phyloP scores from a whole-genome alignment of 2,888 invertebrate genomes.

The Hydrotaea diabolus region DNA sequence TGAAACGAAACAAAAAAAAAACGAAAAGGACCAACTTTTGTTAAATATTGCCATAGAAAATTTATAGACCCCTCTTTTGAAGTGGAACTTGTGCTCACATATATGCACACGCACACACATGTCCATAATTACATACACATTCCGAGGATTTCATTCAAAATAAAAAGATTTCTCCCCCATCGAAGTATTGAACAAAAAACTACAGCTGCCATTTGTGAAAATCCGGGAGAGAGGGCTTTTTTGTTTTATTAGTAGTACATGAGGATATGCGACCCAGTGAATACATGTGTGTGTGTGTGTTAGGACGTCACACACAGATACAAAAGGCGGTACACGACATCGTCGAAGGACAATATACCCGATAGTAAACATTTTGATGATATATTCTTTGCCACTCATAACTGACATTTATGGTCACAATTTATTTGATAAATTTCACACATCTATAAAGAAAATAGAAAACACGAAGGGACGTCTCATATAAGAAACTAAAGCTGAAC shows the following conservation, averaged over 20 bases:
- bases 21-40: slow-evolving; percentile 30
- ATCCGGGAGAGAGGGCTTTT: not conserved
- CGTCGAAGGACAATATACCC: slow-evolving; percentile 16
- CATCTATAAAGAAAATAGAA: slow-evolving; percentile 43
- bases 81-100: not conserved
- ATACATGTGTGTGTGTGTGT: not conserved
- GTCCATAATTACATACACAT: too few species aligned
- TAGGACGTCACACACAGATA: not conserved
- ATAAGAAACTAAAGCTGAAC: slow-evolving; percentile 15
- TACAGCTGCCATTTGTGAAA: not conserved
- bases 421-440: slow-evolving; percentile 62
- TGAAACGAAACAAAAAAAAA: slow-evolving; percentile 20
- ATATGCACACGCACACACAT: not conserved
- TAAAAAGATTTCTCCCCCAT: not conserved
- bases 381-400: slow-evolving; percentile 57
- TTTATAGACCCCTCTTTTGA: slow-evolving; percentile 10
- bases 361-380: slow-evolving; percentile 49
- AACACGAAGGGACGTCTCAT: not conserved
- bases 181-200: not conserved
- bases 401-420: slow-evolving; percentile 56
- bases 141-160: not conserved
- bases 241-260: slow-evolving; percentile 22
- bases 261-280: too few species aligned
- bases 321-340: not conserved
- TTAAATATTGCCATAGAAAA: slow-evolving; percentile 39